Evolutionary conservation across 1,140 invertebrate species (phyloP).

Genomic region (Apocrypta bakeri): DNA sequence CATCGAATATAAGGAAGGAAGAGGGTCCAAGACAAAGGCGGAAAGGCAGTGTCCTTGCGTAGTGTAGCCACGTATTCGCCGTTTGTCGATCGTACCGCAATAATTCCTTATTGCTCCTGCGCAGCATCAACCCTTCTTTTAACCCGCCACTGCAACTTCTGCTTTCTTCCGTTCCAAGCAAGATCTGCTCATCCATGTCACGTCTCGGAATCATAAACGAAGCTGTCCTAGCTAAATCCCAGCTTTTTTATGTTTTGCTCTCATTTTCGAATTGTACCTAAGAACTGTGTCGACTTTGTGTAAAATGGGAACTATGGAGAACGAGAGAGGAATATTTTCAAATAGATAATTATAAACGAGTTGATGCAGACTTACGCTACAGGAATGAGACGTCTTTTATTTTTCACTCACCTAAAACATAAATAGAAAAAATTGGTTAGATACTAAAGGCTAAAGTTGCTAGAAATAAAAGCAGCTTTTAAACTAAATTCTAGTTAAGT

Average conservation of each 20-base stretch:
- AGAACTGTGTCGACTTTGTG: too few relatives aligned
- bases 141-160: slow-evolving; percentile 58
- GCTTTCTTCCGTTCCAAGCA: slow-evolving; percentile 4
- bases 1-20: slow-evolving; percentile 50
- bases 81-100: slow-evolving; percentile 75
- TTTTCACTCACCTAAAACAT: slow-evolving; percentile 69
- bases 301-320: too few relatives aligned
- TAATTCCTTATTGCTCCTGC: slow-evolving; percentile 75
- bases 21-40: slow-evolving; percentile 48
- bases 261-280: too few relatives aligned
- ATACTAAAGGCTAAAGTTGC: too few relatives aligned
- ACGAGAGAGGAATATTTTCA: background rate
- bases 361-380: slow-evolving; percentile 23
- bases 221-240: too few relatives aligned
- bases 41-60: slow-evolving; percentile 62
- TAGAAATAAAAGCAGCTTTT: too few relatives aligned
- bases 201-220: slow-evolving; percentile 47
- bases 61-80: slow-evolving; percentile 73
- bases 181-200: slow-evolving; percentile 50
- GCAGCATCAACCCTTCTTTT: slow-evolving; percentile 41
- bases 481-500: too few relatives aligned
- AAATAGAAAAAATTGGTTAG: slow-evolving; percentile 53
- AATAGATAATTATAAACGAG: slow-evolving; percentile 20
- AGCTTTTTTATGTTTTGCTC: too few relatives aligned
- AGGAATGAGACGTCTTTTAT: background rate